phyloP scores from a whole-genome alignment of 1,140 invertebrate species.

The Latrodectus geometricus region DNA sequence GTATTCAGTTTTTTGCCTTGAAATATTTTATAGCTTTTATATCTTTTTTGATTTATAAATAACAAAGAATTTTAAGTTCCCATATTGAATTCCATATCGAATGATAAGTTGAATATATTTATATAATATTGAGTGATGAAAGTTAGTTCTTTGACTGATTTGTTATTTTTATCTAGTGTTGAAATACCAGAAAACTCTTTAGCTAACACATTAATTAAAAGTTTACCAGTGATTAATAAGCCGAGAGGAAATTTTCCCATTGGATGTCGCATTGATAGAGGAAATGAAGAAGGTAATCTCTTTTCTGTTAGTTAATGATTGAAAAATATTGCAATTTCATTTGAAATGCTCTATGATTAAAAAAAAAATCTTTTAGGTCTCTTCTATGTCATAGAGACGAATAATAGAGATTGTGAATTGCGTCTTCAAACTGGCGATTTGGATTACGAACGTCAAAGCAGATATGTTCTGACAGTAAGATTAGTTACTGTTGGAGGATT shows the following conservation, averaged over 20 bases:
- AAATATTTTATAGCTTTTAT: too few relatives aligned
- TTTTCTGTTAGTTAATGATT: neutral
- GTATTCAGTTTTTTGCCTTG: too few relatives aligned
- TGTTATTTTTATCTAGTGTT: conserved; percentile 68
- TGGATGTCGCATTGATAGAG: conserved; percentile 78
- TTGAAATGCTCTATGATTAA: neutral
- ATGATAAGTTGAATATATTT: too few relatives aligned
- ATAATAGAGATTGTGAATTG: conserved; percentile 83
- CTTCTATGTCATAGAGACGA: conserved; percentile 80
- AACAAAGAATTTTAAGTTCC: too few relatives aligned
- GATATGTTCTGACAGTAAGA: conserved; percentile 81
- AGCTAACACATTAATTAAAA: conserved; percentile 78
- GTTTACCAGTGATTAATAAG: conserved; percentile 81
- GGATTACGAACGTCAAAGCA: conserved; percentile 80
- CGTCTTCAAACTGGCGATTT: conserved; percentile 75
- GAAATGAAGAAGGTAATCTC: conserved; percentile 75
- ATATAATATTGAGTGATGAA: too few relatives aligned
- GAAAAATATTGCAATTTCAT: neutral
- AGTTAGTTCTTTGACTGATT: neutral
- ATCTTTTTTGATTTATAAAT: too few relatives aligned
- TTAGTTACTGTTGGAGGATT: conserved; percentile 81
- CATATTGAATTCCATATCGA: too few relatives aligned
- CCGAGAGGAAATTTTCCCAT: conserved; percentile 76
- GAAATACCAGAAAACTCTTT: conserved; percentile 82
- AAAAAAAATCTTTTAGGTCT: conserved; percentile 69